Evolutionary conservation across 2,797 vertebrate genomes (phyloP).

Genomic region (Periparus ater): DNA sequence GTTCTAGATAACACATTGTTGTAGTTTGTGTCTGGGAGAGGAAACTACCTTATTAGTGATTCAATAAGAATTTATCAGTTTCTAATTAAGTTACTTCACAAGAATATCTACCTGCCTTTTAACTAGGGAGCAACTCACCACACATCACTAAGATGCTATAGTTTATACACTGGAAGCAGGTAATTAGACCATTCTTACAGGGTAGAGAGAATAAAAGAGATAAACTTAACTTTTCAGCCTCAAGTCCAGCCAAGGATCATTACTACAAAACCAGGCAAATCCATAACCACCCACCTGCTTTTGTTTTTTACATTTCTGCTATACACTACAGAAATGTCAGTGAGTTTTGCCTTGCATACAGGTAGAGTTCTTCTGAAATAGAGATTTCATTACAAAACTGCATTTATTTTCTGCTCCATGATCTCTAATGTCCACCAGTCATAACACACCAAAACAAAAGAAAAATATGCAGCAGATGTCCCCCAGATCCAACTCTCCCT

Average conservation of each 20-base stretch:
- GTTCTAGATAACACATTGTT: not conserved
- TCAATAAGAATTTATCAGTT: not conserved
- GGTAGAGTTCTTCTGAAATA: not conserved
- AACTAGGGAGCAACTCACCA: not conserved
- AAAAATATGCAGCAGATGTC: not conserved
- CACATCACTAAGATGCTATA: too few relatives aligned
- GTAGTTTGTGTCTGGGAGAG: not conserved
- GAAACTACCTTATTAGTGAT: not conserved
- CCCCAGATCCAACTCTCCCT: accelerated
- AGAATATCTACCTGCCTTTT: not conserved
- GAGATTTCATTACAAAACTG: not conserved
- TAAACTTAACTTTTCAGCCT: too few relatives aligned
- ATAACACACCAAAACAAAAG: not conserved
- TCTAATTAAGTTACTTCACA: not conserved
- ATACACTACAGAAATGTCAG: accelerated
- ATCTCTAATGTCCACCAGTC: not conserved
- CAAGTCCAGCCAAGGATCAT: too few relatives aligned
- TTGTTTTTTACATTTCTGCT: not conserved
- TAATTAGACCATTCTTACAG: not conserved
- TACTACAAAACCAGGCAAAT: not conserved
- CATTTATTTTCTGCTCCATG: not conserved
- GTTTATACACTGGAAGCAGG: not conserved
- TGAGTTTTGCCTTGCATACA: not conserved
- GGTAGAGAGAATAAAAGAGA: not conserved
- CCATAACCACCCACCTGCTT: not conserved